Evolutionary conservation across 2,888 invertebrate genomes (phyloP), one percentile per base, ranked within the genome.

Genomic region (Synanthedon tipuliformis): DNA sequence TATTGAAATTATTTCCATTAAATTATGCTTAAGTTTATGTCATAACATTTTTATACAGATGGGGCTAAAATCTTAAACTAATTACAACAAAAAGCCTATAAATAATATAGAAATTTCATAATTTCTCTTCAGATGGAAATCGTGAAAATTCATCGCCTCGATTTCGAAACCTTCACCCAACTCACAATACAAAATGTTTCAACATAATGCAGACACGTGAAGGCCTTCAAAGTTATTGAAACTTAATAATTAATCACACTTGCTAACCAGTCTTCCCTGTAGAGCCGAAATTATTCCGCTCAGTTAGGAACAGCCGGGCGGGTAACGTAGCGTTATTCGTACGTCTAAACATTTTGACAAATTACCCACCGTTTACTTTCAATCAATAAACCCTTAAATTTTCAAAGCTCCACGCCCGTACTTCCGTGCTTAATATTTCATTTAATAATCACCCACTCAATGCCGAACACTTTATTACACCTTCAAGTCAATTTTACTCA

Each of bases 181-280:
- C 34, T 34, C 10, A 34, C 34, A 34, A 34, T 34, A 34, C 34
- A 34, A 34, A 34, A 34, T 34, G 34, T 34, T 34, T 34, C 10
- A 34, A 12, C 12, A 13, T 45, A 1, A 11, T 8, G 13, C n/a
- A 5, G 12, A 13, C 45, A 45, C 13, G 45, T 45, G 13, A 45
- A 45, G 45, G 13, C 15, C 45, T 55, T 53, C 12, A 50, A 51
- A 51, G 23, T 54, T 53, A 50, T 45, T 13, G 40, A 34, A n/a
- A 15, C 12, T 40, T 56, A 54, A 57, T 68, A 71, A 80, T 77
- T 80, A 78, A 78, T 77, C 65, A 65, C 57, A 54, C 52, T 52
- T 57, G 56, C 52, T 55, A 58, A 55, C 59, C 55, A 57, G 59
- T 52, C 57, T 57, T 54, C 53, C 56, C 51, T 57, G 61, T 66